Evolutionary conservation across 2,113 vertebrate species (phyloP).

Genomic region (Gallinago media): DNA sequence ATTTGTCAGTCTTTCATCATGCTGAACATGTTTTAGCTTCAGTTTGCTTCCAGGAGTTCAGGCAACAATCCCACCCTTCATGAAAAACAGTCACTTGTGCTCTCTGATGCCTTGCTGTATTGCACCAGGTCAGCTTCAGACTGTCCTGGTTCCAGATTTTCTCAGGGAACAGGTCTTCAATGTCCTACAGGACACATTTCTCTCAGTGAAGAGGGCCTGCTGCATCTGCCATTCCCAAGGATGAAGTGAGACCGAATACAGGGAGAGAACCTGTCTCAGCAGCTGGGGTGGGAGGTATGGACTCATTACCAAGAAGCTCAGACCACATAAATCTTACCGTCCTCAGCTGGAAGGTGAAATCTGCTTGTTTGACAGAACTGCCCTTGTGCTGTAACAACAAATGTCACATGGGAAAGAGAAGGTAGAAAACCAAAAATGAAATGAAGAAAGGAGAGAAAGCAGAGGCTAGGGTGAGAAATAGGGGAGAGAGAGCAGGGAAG

Average conservation of each 20-base stretch:
- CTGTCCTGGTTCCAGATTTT: background rate
- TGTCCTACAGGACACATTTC: background rate
- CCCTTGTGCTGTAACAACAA: background rate
- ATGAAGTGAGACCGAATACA: background rate
- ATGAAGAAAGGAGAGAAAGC: background rate
- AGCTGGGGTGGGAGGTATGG: background rate
- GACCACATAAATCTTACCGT: background rate
- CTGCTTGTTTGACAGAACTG: background rate
- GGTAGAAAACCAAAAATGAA: background rate
- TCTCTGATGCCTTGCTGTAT: accelerated
- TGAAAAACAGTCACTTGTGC: background rate
- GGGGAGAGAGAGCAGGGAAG: background rate
- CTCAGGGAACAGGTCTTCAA: background rate
- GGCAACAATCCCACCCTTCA: background rate
- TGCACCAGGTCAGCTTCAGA: background rate
- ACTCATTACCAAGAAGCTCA: background rate
- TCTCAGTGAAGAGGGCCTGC: background rate
- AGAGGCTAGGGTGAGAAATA: accelerated
- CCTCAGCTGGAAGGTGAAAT: background rate
- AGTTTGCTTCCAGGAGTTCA: background rate
- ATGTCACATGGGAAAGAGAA: background rate
- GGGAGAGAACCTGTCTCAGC: background rate
- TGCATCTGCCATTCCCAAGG: background rate
- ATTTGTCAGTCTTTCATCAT: background rate
- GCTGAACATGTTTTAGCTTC: background rate